Conservation (phyloP, 2,797 vertebrate genomes). For the Peromyscus attwateri region DNA sequence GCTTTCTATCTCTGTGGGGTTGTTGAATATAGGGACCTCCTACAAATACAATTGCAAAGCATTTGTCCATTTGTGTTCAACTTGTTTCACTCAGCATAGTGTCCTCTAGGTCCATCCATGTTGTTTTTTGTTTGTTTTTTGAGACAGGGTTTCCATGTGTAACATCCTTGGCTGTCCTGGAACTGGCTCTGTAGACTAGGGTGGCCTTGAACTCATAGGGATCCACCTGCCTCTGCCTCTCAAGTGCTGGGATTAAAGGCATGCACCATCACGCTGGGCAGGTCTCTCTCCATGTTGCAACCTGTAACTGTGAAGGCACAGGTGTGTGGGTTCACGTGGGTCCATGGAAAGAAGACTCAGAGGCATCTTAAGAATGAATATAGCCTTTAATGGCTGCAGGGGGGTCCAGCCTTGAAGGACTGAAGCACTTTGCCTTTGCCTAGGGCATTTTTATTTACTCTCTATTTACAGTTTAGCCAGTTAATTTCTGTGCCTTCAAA, state of each 20-base stretch:
- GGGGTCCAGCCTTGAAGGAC: too few species aligned
- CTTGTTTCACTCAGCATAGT: not conserved
- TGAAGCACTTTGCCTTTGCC: too few species aligned
- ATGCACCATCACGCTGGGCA: not conserved
- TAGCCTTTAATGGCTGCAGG: too few species aligned
- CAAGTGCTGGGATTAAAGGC: not conserved
- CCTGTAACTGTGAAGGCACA: too few species aligned
- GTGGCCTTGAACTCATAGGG: not conserved
- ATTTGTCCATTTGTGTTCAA: not conserved
- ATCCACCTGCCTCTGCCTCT: not conserved
- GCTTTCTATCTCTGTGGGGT: not conserved
- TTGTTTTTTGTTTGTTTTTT: not conserved
- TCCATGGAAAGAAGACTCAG: too few species aligned
- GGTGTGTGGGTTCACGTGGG: too few species aligned
- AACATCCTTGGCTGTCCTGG: not conserved
- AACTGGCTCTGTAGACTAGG: not conserved
- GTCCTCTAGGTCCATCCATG: not conserved
- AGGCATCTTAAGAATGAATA: too few species aligned
- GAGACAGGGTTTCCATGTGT: not conserved
- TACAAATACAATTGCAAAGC: not conserved
- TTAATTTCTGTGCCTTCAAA: too few species aligned
- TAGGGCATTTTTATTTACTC: too few species aligned
- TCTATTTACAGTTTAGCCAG: too few species aligned
- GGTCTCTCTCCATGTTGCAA: not conserved
- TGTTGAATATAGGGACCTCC: not conserved